Base-by-base conservation (phyloP, 2,888 invertebrate species). In the Microdon myrmicae region DNA sequence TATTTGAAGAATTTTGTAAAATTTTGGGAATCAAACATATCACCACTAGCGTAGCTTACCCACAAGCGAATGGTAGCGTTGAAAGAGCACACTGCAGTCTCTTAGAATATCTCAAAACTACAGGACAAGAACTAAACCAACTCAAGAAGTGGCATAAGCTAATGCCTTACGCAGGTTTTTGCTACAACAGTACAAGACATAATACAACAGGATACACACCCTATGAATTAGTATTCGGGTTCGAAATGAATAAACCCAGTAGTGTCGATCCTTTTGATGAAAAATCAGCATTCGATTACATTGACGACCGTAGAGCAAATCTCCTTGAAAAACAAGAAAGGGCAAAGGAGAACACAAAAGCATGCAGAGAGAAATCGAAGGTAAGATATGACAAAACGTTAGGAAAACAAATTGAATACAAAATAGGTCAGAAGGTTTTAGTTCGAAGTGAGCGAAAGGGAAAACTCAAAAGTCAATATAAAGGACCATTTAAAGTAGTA, bases 81-180 rank as follows among this genome's bases (percentile, higher is more conserved):
- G 35, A 43, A 25, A 34, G 25, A 7, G 34, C 45, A 23, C 34
- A 35, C 19, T 47, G 35, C 31, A 29, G 28, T n/a, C 19, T 54
- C 8, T 23, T 43, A 25, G 45, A 54, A 48, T 48, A 47, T 41
- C 6, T 56, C n/a, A 48, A 41, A 10, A 16, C 35, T 6, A 56
- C 41, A 19, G 41, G 41, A 26, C 25, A 47, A 8, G 31, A 55
- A 19, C 6, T 43, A 12, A 19, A 17, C 34, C 26, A 39, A 20
- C 39, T 41, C 20, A n/a, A 32, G 32, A 9, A 39, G 38, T 39
- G 32, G 31, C 35, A 55, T 34, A 9, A 38, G 13, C 20, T 12
- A 47, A 55, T 47, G 45, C 37, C 45, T 19, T 38, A 43, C 12
- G 44, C 37, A 8, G 34, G 25, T 9, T 44, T 53, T 22, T 45